These are phyloP conservation scores for Coboldia fuscipes DNA, from an alignment of 1,140 invertebrate genomes.

Conservation along the genomic window DNA sequence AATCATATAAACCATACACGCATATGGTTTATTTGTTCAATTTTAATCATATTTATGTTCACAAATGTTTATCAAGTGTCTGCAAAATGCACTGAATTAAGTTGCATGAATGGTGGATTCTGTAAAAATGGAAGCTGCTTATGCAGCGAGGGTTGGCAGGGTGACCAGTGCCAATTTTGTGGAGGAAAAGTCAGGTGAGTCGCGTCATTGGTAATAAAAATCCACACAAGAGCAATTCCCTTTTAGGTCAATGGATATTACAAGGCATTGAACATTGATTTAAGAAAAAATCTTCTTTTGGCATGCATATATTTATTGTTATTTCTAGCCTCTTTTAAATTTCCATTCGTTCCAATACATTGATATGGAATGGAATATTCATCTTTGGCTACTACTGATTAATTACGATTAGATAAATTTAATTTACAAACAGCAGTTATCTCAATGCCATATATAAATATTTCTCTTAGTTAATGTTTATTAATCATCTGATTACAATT, in stretches of 20 bases:
- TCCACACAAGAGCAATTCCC: not conserved
- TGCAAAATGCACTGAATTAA: conserved; percentile 19
- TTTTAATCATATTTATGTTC: conserved; percentile 8
- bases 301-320: not conserved
- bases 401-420: not conserved
- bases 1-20: too few relatives aligned
- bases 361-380: not conserved
- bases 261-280: not conserved
- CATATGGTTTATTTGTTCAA: conserved; percentile 9
- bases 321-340: conserved; percentile 2
- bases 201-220: not conserved
- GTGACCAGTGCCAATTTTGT: conserved; percentile 68
- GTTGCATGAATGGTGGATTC: conserved; percentile 42
- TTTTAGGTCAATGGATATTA: too few relatives aligned
- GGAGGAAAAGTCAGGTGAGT: conserved; percentile 77
- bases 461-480: too few relatives aligned
- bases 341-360: conserved; percentile 6
- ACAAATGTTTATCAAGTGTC: conserved; percentile 8
- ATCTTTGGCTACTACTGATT: conserved; percentile 5
- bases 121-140: conserved; percentile 71
- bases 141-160: conserved; percentile 79
- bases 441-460: too few relatives aligned
- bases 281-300: not conserved
- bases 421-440: too few relatives aligned
- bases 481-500: too few relatives aligned